These are phyloP conservation scores for Hippoglossus hippoglossus DNA, from an alignment of 2,797 vertebrate genomes.

Conservation along the genomic window DNA sequence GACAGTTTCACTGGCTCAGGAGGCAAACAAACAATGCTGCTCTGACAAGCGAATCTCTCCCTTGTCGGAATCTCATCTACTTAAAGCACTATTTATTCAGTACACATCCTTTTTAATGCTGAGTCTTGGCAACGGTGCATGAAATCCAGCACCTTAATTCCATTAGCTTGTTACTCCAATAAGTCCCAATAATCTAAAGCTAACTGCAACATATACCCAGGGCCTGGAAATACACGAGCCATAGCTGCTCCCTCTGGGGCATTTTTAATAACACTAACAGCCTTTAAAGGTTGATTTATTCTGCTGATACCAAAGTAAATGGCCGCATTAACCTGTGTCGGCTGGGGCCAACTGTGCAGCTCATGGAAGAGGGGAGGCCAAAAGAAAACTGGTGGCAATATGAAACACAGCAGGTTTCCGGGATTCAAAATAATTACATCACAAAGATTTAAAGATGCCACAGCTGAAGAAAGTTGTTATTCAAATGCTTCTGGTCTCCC, in stretches of 20 bases:
- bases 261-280: conserved; percentile 82
- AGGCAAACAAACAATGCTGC: conserved; percentile 74
- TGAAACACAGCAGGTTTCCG: conserved; percentile 53
- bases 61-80: conserved; percentile 80
- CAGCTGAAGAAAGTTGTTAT: conserved; percentile 51
- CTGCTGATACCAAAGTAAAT: conserved; percentile 72
- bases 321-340: conserved; percentile 73
- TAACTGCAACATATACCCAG: conserved; percentile 72
- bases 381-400: conserved; percentile 43
- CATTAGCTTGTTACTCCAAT: conserved; percentile 85
- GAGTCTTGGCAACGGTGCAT: conserved; percentile 79
- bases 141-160: conserved; percentile 85
- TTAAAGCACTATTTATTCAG: conserved; percentile 83
- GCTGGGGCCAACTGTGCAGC: conserved; percentile 52
- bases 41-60: conserved; percentile 76
- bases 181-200: conserved; percentile 81
- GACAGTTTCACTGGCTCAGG: conserved; percentile 71
- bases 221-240: conserved; percentile 57
- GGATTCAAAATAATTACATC: conserved; percentile 63
- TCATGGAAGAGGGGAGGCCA: conserved; percentile 33
- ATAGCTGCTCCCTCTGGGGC: conserved; percentile 65
- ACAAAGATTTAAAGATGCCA: conserved; percentile 56
- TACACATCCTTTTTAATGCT: conserved; percentile 81
- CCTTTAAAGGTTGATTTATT: conserved; percentile 78
- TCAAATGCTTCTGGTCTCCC: conserved; percentile 40